Evolutionary conservation across 2,797 vertebrate species (phyloP), one percentile per base, ranked within the genome.

Genomic region (Myiotriccus ornatus): DNA sequence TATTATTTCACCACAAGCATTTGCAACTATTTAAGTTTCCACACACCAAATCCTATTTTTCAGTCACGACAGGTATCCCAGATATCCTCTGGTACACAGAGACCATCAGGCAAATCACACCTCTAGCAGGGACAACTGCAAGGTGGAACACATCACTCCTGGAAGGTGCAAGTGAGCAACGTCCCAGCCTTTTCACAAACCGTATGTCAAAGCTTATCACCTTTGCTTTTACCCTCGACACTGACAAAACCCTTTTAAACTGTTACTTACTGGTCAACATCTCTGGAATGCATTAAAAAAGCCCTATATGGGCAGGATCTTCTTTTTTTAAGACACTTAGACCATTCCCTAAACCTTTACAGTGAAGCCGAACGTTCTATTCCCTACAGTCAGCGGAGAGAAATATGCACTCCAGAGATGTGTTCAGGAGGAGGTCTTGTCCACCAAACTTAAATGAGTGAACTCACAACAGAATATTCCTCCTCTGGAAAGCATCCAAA

Each of bases 21-120:
- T 47, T 76, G 13, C 18, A 77, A 24, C 30, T 52, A n/a, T 18
- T 89, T 37, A 41, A 35, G 70, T 43, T 35, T 57, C 70, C 53
- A 70, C 52, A 59, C 19, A 85, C 74, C 89, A 92, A 92, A 89
- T 79, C 56, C 55, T 64, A 30, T 84, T 67, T 94, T 95, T 76
- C 81, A 96, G 91, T 82, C 62, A 53, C 39, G 62, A 83, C 28
- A 94, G 77, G 63, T 25, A 65, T 27, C 71, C 84, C 52, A 8
- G 30, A 75, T 92, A 95, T 73, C 52, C 94, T 44, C 76, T 73
- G 49, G 28, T 43, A 69, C 5, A 57, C 1, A 16, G 77, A 93
- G 53, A 71, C 24, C 67, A 80, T 64, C 43, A 84, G 89, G 49
- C 83, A 96, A 93, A 97, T 76, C 94, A 94, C 87, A 94, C 25